Evolutionary conservation across 2,797 vertebrate species (phyloP).

Genomic region (Sebastes minor): DNA sequence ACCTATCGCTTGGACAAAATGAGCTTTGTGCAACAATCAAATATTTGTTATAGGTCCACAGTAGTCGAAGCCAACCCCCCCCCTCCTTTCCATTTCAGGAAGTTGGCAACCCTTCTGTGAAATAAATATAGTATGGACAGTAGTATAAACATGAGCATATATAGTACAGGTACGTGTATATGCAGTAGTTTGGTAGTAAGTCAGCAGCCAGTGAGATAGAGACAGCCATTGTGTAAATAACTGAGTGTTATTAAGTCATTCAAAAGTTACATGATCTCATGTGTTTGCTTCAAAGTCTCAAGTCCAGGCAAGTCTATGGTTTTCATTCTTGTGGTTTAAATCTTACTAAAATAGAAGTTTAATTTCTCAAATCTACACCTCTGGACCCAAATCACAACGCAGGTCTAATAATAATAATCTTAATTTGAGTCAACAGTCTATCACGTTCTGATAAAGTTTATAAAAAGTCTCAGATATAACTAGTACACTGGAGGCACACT

Average conservation of each 20-base stretch:
- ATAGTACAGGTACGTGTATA: neutral
- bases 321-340: neutral
- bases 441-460: conserved; percentile 27
- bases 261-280: neutral
- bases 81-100: no score
- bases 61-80: no score
- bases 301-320: neutral
- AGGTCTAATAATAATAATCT: neutral
- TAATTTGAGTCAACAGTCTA: conserved; percentile 10
- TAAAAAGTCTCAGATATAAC: conserved; percentile 10
- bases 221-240: neutral
- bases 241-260: neutral
- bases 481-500: neutral
- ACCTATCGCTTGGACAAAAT: no score
- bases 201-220: neutral
- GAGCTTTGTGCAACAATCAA: no score
- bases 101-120: no score
- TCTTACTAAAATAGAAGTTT: conserved; percentile 6
- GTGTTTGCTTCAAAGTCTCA: neutral
- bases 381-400: neutral
- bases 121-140: neutral
- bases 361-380: neutral
- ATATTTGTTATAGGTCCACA: no score
- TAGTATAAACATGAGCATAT: neutral
- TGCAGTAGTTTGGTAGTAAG: neutral